These are phyloP conservation scores for Apogon hyalosoma DNA, from an alignment of 2,797 vertebrate species.

Conservation along the genomic window DNA sequence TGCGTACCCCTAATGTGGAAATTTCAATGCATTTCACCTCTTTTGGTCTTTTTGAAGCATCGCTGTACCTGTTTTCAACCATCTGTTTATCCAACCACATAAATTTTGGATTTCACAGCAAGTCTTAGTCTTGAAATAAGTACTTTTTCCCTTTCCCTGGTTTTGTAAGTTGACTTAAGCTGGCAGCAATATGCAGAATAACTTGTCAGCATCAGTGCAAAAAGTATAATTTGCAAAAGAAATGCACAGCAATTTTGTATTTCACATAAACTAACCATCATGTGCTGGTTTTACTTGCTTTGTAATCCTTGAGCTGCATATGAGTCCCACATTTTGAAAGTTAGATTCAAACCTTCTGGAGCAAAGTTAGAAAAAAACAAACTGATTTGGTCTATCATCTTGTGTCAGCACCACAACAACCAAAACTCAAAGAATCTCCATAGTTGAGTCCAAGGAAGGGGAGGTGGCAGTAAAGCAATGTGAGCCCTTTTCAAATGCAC, in stretches of 20 bases:
- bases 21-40: slow-evolving; percentile 18
- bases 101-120: slow-evolving; percentile 16
- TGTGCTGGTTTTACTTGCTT: slow-evolving; percentile 13
- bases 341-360: slow-evolving; percentile 13
- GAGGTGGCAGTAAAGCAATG: neutral
- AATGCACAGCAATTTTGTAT: neutral
- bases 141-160: neutral
- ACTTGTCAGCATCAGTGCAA: slow-evolving; percentile 5
- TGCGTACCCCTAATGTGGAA: slow-evolving; percentile 20
- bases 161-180: slow-evolving; percentile 15
- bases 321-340: slow-evolving; percentile 15
- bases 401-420: slow-evolving; percentile 26
- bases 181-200: neutral
- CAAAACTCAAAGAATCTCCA: slow-evolving; percentile 23
- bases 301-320: slow-evolving; percentile 1
- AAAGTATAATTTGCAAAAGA: neutral
- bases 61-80: slow-evolving; percentile 18
- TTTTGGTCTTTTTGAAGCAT: slow-evolving; percentile 30
- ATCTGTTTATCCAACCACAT: slow-evolving; percentile 20
- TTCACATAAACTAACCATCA: slow-evolving; percentile 1
- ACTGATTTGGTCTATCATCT: slow-evolving; percentile 12
- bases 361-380: slow-evolving; percentile 1
- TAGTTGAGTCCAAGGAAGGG: neutral
- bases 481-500: slow-evolving; percentile 52
- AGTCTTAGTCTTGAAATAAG: neutral